Base-by-base conservation (phyloP, 2,888 invertebrate species). In the Euplexia lucipara region DNA sequence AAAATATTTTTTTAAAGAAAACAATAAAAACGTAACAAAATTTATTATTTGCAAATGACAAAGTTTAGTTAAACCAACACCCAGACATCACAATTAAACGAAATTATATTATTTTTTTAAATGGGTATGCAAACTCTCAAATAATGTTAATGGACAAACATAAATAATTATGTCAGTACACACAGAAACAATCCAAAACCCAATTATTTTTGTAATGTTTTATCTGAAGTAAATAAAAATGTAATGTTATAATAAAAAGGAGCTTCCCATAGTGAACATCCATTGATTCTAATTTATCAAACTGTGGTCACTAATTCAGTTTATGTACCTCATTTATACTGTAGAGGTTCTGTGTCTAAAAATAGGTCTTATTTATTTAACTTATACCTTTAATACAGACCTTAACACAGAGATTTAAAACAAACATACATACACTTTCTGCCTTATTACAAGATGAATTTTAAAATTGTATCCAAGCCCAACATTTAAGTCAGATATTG, bases 41-140 rank as follows among this genome's bases (percentile, higher is more conserved):
- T 72, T 70, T 67, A 81, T 65, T 81, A 90, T 90, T 92, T 92
- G 92, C 91, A 92, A 91, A 93, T 90, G 87, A 91, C 80, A 82
- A 73, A 75, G 45, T 72, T 61, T 70, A 75, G 87, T 91, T 92
- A 91, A 87, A 90, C 94, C 93, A 84, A 88, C 92, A 92, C 93
- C 93, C 86, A 86, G 88, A 92, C 92, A 92, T 93, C 91, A 90
- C 87, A 90, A 90, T 91, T 90, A 90, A 88, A 64, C 56, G 82
- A 74, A 68, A 82, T 86, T 83, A 82, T 78, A 83, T 82, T 77
- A 80, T 82, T 35, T 65, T 67, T 67, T 75, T 60, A 66, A 80
- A 77, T 77, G 59, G 69, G 66, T 78, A 81, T 78, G 79, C 76
- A 82, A 83, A 83, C 76, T 83, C 71, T 83, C 70, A 76, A 79